Base-by-base conservation (phyloP, 2,797 vertebrate genomes). In the Pelobates cultripes region DNA sequence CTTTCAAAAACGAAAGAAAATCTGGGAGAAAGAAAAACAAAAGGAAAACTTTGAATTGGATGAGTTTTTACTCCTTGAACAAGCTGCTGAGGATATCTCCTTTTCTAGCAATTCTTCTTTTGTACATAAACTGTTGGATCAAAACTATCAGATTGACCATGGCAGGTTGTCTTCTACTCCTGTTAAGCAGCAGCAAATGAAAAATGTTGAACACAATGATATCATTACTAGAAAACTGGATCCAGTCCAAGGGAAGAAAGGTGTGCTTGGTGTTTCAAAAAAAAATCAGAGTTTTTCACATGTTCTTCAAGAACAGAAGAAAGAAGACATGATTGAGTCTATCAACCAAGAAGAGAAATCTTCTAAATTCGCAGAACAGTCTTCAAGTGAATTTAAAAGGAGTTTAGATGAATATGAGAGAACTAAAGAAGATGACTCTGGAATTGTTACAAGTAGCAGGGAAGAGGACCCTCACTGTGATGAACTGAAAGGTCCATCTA, bases 41-140 rank as follows among this genome's bases (percentile, higher is more conserved):
- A 85, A 92, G 79, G 98, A 99, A 85, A 94, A 86, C 82, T 86
- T 93, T 71, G 97, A 98, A 91, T 91, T 99, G 87, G 96, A 97
- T 85, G 98, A 99, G 88, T 99, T 99, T 91, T 95, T 99, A 88
- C 94, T 99, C 85, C 91, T 99, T 85, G 98, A 99, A 87, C 93
- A 95, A 87, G 98, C 95, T n/a, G 98, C 97, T 7, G 96, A 97
- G 84, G 98, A 99, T 89, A 91, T 98, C 63, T 99, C 98, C 73
- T 98, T 99, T 91, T 97, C 97, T 2, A 99, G 97, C 78, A 98
- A 96, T 93, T 98, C 97, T 14, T 99, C 98, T 1, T 97, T 99
- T 86, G 92, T 99, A 67, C 87, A 92, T 75, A 94, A 94, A 91
- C 91, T 97, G 85, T 93, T 97, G 64, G 93, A 95, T 86, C 90